Evolutionary conservation across 2,888 invertebrate genomes (phyloP), one percentile per base, ranked within the genome.

Genomic region (Aleiodes testaceus): DNA sequence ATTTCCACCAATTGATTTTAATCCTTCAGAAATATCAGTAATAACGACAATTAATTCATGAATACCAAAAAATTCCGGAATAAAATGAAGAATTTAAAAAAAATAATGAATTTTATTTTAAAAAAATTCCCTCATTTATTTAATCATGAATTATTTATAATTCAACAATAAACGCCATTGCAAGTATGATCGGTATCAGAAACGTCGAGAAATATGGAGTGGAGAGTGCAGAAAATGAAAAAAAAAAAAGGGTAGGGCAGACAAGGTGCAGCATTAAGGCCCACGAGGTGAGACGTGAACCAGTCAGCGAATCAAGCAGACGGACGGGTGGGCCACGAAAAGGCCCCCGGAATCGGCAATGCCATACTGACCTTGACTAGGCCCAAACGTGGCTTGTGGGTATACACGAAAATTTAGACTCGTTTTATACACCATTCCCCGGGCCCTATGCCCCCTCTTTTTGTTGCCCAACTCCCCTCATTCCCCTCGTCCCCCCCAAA

Each of bases 281-380:
- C 42, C 49, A 61, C 49, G 47, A 49, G 53, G 69, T 50, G 69
- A 63, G 59, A 64, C 42, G 45, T 45, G 63, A 53, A 69, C 30
- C 59, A 59, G 59, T 66, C 52, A 52, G 20, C 49, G 68, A 69
- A 55, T 67, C 42, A 66, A 64, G 52, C 26, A 49, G 53, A 61
- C 42, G 64, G 44, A 70, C 55, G 64, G 64, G 52, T 42, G 61
- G 59, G 61, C 61, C 61, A 22, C 47, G 44, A 36, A 36, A 26
- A 20, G 44, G 42, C 22, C 64, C 59, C 36, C 65, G 59, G 49
- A 70, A 61, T 66, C 50, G 59, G 79, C 75, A 77, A 80, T 78
- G 80, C 77, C 80, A 76, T 77, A 81, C 82, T 84, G 86, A 86
- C 87, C 87, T 87, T 87, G 87, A 86, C 86, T 87, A 85, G 82